A percentile compares a stretch with the other conserved stretches of the same genome.
These are phyloP conservation scores for Mythimna ferrago DNA, from an alignment of 2,888 invertebrate species.

Conservation along the genomic window DNA sequence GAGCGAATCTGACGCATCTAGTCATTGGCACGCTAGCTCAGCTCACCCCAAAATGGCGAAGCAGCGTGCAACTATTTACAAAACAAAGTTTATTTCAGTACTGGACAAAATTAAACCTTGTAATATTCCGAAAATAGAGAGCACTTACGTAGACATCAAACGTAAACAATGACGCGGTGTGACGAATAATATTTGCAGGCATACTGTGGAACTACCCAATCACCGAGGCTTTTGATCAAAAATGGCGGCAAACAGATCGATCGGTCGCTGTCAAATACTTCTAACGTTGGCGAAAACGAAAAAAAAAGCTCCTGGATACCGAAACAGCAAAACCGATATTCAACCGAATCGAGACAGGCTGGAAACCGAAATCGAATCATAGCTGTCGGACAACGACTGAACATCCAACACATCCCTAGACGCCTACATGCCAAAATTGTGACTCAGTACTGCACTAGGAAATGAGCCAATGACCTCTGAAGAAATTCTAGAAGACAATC, in stretches of 20 bases:
- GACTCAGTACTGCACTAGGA: constrained; percentile 39
- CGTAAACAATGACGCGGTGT: constrained; percentile 59
- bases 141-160: constrained; percentile 52
- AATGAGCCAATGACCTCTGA: constrained; percentile 46
- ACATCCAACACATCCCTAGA: constrained; percentile 12
- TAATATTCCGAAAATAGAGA: constrained; percentile 58
- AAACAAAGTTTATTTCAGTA: constrained; percentile 62
- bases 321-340: background rate
- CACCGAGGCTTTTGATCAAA: constrained; percentile 21
- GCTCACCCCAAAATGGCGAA: constrained; percentile 45
- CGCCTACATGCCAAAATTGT: constrained; percentile 42
- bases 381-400: background rate
- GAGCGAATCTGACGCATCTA: constrained; percentile 18
- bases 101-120: constrained; percentile 52
- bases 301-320: constrained; percentile 4
- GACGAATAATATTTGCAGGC: constrained; percentile 51
- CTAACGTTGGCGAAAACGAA: background rate
- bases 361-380: background rate
- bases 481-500: constrained; percentile 52
- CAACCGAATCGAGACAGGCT: background rate
- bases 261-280: constrained; percentile 2
- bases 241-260: constrained; percentile 28
- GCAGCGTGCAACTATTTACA: constrained; percentile 58
- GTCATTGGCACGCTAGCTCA: constrained; percentile 27
- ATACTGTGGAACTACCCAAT: constrained; percentile 28